A percentile compares a stretch with the other conserved stretches of the same genome.
These are phyloP conservation scores for Cephalopterus ornatus DNA, from an alignment of 2,113 vertebrate species.

Conservation along the genomic window DNA sequence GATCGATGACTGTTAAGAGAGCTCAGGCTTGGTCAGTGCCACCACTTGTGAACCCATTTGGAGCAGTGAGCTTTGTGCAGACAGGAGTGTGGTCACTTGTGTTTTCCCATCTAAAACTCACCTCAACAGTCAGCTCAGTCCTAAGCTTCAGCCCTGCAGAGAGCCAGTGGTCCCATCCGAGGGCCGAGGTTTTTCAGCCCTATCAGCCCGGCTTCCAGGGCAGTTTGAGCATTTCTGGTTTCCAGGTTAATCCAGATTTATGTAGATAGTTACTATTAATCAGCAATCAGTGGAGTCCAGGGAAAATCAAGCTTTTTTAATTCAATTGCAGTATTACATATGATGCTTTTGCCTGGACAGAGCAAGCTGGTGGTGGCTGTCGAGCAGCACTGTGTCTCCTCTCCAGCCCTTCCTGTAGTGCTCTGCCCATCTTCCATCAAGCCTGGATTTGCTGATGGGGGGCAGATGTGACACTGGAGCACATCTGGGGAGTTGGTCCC, in stretches of 20 bases:
- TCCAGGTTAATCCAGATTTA: constrained; percentile 28
- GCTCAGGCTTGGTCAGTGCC: neutral
- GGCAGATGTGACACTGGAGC: neutral
- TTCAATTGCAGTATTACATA: constrained; percentile 21
- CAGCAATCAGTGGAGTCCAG: neutral
- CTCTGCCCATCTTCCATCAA: neutral
- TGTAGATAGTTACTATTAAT: constrained; percentile 14
- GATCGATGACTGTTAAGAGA: rapidly evolving
- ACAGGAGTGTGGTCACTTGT: neutral
- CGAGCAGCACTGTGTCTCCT: neutral
- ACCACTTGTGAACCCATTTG: rapidly evolving
- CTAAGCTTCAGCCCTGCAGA: neutral
- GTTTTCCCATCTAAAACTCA: rapidly evolving
- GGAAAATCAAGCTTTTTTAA: constrained; percentile 30
- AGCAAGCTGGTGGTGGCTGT: neutral
- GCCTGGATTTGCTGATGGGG: neutral
- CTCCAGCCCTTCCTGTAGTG: neutral
- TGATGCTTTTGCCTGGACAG: neutral
- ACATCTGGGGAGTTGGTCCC: neutral
- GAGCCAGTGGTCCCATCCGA: neutral
- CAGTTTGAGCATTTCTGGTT: neutral
- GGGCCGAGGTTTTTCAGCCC: neutral
- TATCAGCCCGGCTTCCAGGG: neutral
- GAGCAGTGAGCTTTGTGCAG: neutral
- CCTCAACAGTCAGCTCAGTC: neutral